Evolutionary conservation across 2,888 invertebrate species (phyloP).

Genomic region (Eustalomyia histrio): DNA sequence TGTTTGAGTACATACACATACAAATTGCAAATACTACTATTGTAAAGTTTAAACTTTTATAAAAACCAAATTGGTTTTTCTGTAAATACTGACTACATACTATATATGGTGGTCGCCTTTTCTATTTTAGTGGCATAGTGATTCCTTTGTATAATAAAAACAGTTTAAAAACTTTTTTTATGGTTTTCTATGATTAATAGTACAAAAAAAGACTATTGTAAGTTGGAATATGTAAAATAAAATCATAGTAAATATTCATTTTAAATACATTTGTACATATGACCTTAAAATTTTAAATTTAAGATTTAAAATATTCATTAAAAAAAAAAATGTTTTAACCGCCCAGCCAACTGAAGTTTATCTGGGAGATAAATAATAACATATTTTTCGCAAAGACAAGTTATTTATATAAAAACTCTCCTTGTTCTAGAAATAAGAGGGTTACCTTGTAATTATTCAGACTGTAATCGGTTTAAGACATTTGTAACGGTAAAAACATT

Average conservation of each 20-base stretch:
- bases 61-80: slow-evolving; percentile 43
- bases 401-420: no score
- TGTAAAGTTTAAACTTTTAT: slow-evolving; percentile 26
- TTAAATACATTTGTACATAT: neutral
- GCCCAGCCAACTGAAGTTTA: no score
- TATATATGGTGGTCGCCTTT: slow-evolving; percentile 1
- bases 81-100: slow-evolving; percentile 4
- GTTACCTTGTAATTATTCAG: no score
- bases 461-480: no score
- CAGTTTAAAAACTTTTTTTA: slow-evolving; percentile 2
- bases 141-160: slow-evolving; percentile 6
- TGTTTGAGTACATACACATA: neutral
- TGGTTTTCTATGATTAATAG: neutral
- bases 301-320: neutral
- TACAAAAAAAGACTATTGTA: neutral
- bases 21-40: slow-evolving; percentile 25
- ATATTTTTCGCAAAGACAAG: no score
- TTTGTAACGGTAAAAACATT: no score
- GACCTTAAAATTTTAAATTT: neutral
- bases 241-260: neutral
- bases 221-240: neutral
- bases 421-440: no score
- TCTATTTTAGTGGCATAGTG: neutral
- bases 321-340: no score
- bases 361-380: no score